Evolutionary conservation across 2,888 invertebrate species (phyloP).

Genomic region (Nomada lathburiana): DNA sequence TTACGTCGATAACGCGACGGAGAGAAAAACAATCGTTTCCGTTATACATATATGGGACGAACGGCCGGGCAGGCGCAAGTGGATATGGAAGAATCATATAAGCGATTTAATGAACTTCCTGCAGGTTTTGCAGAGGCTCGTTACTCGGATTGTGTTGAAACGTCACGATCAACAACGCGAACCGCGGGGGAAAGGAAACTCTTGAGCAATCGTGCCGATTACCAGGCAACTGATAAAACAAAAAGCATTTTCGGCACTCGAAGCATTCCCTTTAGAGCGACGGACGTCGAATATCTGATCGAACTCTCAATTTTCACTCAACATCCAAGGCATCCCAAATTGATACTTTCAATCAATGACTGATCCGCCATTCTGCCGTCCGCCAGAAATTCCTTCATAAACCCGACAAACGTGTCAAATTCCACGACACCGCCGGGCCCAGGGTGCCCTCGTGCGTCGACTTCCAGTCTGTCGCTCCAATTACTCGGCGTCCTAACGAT

Average conservation of each 20-base stretch:
- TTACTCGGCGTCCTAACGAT: constrained; percentile 64
- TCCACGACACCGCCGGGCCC: constrained; percentile 36
- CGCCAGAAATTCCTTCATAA: neutral
- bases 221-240: neutral
- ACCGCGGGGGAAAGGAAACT: neutral
- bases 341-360: neutral
- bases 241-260: no score
- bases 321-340: no score
- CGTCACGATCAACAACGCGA: constrained; percentile 1
- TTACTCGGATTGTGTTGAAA: constrained; percentile 7
- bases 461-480: constrained; percentile 58
- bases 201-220: neutral
- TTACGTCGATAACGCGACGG: neutral
- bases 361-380: no score
- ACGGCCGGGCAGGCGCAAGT: neutral
- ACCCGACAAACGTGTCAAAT: constrained; percentile 21
- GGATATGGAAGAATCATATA: neutral
- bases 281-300: no score
- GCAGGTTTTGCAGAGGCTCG: neutral
- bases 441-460: constrained; percentile 27
- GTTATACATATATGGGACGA: neutral
- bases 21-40: constrained; percentile 1
- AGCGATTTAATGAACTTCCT: constrained; percentile 17
- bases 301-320: no score
- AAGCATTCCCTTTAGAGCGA: no score